These are phyloP conservation scores for Colistium nudipinnis DNA, from an alignment of 2,113 vertebrate species.

Conservation along the genomic window DNA sequence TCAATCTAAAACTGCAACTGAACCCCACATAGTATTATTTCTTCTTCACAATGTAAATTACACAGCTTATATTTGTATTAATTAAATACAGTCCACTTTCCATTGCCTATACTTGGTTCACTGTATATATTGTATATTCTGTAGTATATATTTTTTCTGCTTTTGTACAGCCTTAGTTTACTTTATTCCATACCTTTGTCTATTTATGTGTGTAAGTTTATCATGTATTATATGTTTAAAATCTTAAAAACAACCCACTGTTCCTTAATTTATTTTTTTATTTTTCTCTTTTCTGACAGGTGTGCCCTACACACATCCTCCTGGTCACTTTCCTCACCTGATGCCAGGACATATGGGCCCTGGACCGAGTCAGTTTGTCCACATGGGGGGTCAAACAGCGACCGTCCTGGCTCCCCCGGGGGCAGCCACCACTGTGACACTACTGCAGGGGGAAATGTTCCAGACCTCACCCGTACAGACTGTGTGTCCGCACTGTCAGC, in stretches of 20 bases:
- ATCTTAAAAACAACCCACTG: too few relatives aligned
- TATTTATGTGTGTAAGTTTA: too few relatives aligned
- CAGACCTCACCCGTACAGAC: constrained; percentile 93
- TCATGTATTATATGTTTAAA: background rate
- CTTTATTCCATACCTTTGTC: too few relatives aligned
- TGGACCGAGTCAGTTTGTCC: constrained; percentile 82
- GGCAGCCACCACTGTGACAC: constrained; percentile 91
- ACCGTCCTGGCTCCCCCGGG: constrained; percentile 90
- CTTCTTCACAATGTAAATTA: too few relatives aligned
- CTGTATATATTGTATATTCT: too few relatives aligned
- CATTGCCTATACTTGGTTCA: too few relatives aligned
- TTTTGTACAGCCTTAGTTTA: too few relatives aligned
- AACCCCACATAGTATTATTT: too few relatives aligned
- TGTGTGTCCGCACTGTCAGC: constrained; percentile 97
- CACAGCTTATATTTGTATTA: too few relatives aligned
- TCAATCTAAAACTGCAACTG: too few relatives aligned
- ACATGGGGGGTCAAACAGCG: constrained; percentile 87
- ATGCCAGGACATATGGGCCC: constrained; percentile 79
- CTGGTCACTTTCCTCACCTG: constrained; percentile 80
- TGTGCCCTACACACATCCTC: constrained; percentile 80
- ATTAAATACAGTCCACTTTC: too few relatives aligned
- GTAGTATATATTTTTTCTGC: too few relatives aligned
- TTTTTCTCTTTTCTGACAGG: constrained; percentile 44
- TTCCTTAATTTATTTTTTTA: background rate
- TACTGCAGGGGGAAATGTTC: constrained; percentile 97